phyloP scores from a whole-genome alignment of 2,113 vertebrate genomes.

The Chaetops frenatus region DNA sequence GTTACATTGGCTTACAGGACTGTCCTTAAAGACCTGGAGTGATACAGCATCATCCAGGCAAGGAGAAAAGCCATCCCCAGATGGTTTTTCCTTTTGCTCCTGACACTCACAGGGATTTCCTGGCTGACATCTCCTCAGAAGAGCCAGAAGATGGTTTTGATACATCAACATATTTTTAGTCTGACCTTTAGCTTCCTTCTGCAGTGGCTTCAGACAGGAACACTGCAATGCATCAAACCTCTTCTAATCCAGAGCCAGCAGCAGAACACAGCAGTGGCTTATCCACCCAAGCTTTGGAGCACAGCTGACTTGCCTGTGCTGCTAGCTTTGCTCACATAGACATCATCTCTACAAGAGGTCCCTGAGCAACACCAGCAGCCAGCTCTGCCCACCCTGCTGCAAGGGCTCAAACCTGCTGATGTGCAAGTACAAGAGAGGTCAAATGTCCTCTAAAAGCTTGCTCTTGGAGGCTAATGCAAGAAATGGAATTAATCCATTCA shows the following conservation, averaged over 20 bases:
- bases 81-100: accelerated
- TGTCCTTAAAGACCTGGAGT: background rate
- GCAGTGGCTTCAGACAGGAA: background rate
- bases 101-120: background rate
- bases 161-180: background rate
- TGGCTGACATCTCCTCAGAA: background rate
- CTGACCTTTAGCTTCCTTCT: background rate
- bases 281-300: background rate
- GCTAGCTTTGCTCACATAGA: background rate
- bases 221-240: background rate
- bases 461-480: background rate
- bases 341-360: background rate
- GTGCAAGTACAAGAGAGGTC: background rate
- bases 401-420: background rate
- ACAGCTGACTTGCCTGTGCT: background rate
- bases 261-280: background rate
- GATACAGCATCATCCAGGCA: background rate
- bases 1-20: background rate
- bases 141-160: background rate
- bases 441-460: background rate
- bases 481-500: background rate
- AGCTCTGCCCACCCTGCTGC: background rate
- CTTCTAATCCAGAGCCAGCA: background rate
- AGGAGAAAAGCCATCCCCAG: background rate
- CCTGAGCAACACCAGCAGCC: background rate